Conservation (phyloP, 2,888 invertebrate genomes). For the Zygogramma bicolorata region DNA sequence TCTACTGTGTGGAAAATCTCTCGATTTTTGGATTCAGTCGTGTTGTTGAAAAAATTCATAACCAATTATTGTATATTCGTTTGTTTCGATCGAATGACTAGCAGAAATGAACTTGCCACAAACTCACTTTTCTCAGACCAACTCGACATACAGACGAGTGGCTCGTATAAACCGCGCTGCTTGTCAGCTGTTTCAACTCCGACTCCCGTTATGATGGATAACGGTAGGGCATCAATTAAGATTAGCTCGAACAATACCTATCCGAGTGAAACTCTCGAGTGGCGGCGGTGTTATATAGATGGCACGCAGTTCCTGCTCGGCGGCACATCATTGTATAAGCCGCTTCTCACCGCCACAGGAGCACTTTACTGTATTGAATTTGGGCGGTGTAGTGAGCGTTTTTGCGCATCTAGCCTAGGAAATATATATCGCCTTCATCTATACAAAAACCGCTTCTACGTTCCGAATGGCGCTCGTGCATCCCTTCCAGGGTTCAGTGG, state of each 20-base stretch:
- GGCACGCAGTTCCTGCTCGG: slow-evolving; percentile 40
- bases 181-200: slow-evolving; percentile 62
- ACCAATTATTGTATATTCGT: too few species aligned
- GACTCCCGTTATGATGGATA: slow-evolving; percentile 67
- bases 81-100: too few species aligned
- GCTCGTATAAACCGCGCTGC: slow-evolving; percentile 40
- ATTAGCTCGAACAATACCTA: slow-evolving; percentile 67
- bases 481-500: background rate
- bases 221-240: slow-evolving; percentile 68
- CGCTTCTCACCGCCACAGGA: slow-evolving; percentile 55
- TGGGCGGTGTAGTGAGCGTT: slow-evolving; percentile 61
- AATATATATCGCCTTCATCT: slow-evolving; percentile 53
- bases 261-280: slow-evolving; percentile 54
- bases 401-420: slow-evolving; percentile 58
- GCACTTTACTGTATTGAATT: slow-evolving; percentile 68
- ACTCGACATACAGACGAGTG: background rate
- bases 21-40: too few species aligned
- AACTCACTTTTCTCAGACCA: slow-evolving; percentile 30
- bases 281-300: slow-evolving; percentile 35
- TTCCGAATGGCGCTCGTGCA: slow-evolving; percentile 13
- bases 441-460: slow-evolving; percentile 43
- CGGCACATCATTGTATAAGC: slow-evolving; percentile 50
- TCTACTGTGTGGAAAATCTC: too few species aligned
- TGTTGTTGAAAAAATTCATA: too few species aligned
- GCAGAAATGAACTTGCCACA: background rate